Conservation (phyloP, 2,113 vertebrate genomes). For the Circaetus cinerascens region DNA sequence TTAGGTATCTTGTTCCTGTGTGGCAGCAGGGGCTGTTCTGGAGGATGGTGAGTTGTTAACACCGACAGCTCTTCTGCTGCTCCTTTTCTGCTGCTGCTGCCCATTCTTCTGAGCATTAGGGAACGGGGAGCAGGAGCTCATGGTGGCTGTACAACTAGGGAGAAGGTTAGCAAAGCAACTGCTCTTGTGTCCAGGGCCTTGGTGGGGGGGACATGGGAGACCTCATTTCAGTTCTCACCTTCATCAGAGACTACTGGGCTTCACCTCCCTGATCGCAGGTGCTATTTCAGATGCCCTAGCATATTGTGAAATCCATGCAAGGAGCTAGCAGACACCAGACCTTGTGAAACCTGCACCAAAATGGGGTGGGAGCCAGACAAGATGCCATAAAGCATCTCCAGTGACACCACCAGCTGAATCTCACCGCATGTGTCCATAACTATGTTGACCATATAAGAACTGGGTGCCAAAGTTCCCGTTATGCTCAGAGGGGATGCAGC, state of each 20-base stretch:
- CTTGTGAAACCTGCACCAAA: background rate
- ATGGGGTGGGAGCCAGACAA: background rate
- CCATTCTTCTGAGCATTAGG: background rate
- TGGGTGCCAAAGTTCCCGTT: background rate
- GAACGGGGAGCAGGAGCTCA: rapidly evolving
- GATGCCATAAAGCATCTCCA: background rate
- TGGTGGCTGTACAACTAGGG: background rate
- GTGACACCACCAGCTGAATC: background rate
- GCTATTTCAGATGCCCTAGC: background rate
- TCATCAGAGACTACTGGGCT: background rate
- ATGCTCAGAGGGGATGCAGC: background rate
- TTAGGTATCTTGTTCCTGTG: background rate
- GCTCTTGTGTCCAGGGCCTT: background rate
- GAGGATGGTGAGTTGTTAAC: background rate
- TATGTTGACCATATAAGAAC: rapidly evolving
- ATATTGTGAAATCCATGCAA: background rate
- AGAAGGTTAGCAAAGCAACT: background rate
- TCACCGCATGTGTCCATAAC: rapidly evolving
- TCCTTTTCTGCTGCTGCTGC: background rate
- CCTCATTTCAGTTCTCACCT: background rate
- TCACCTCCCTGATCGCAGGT: background rate
- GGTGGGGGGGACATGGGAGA: rapidly evolving
- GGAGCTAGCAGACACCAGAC: background rate
- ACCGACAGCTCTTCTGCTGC: background rate
- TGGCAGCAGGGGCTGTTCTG: background rate